Base-by-base conservation (phyloP, 2,888 invertebrate genomes). In the Endomychus coccineus region DNA sequence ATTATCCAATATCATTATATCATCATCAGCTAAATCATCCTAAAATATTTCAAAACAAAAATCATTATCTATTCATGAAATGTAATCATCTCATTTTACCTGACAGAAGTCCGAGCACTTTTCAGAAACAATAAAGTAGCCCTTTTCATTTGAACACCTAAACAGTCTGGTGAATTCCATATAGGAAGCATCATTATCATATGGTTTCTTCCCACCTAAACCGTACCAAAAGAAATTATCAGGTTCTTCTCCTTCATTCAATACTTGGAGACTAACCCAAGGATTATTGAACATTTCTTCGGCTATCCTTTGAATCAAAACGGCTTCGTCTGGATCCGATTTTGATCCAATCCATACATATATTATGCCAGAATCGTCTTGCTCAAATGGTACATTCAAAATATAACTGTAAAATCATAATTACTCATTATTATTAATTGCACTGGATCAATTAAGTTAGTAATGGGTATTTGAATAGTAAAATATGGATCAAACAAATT, bases 211-310 rank as follows among this genome's bases (percentile, higher is more conserved):
- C 0, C 94, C 95, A 35, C 90, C 89, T 16, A 95, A 24, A n/a
- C 83, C 94, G 25, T 92, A 83, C 96, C 96, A 97, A 71, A 96
- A 96, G 74, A 96, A 96, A 61, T 95, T 95, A 59, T 96, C 95
- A 0, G 96, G 95, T 65, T 97, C 97, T 60, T 89, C 89, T 10
- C 95, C 95, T 70, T 96, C 96, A 39, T 81, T 81, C 33, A 94
- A 64, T 10, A 90, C 79, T 71, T 84, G 82, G 45, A 82, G 56
- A 62, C 80, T 81, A 43, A 81, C 78, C 81, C 81, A 82, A 0
- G 81, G 80, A 60, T 72, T 85, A 58, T 89, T 88, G 62, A 89
- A 91, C 78, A 91, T 88, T 57, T 88, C 82, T 58, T 91, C 88
- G 1, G 95, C 95, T 45, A 95, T 86, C 64, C 92, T 92, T 62